Percentiles rank a stretch among this genome's conserved stretches.
Conservation (phyloP, 2,888 invertebrate genomes). For the Elmis aenea region DNA sequence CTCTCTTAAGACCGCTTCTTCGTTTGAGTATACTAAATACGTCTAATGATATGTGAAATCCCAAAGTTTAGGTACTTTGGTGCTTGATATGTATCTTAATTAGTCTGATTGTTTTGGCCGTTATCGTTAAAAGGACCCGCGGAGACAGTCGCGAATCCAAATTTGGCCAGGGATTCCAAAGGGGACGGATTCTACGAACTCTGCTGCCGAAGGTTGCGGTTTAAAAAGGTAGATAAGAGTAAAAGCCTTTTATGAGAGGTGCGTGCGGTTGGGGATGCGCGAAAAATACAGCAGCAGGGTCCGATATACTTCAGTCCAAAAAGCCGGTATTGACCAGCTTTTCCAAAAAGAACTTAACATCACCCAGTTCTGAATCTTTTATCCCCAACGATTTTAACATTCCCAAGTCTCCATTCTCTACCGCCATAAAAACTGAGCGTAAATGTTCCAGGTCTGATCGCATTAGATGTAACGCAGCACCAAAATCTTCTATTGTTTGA, state of each 20-base stretch:
- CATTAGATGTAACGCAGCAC: constrained; percentile 79
- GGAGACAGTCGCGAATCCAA: constrained; percentile 35
- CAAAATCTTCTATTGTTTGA: constrained; percentile 92
- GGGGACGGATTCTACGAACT: constrained; percentile 38
- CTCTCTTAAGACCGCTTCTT: too few species aligned
- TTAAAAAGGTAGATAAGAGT: constrained; percentile 51
- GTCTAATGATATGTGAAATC: constrained; percentile 35
- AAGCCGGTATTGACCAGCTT: constrained; percentile 94
- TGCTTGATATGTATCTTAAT: constrained; percentile 43
- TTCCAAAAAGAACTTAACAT: constrained; percentile 94
- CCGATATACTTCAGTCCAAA: constrained; percentile 69
- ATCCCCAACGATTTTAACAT: constrained; percentile 92
- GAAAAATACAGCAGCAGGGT: constrained; percentile 60
- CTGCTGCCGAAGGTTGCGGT: constrained; percentile 39
- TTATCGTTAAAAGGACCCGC: constrained; percentile 29
- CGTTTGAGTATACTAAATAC: constrained; percentile 12
- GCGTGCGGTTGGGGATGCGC: constrained; percentile 58
- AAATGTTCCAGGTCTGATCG: constrained; percentile 87
- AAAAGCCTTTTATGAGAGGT: constrained; percentile 68
- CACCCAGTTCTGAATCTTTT: constrained; percentile 91
- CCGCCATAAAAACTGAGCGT: constrained; percentile 92
- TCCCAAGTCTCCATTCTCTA: constrained; percentile 90
- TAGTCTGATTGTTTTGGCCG: constrained; percentile 38
- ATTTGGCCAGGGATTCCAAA: constrained; percentile 12
- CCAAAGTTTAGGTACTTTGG: constrained; percentile 34